These are phyloP conservation scores for Notarius quadriscutis DNA, from an alignment of 2,113 vertebrate genomes.

Conservation along the genomic window DNA sequence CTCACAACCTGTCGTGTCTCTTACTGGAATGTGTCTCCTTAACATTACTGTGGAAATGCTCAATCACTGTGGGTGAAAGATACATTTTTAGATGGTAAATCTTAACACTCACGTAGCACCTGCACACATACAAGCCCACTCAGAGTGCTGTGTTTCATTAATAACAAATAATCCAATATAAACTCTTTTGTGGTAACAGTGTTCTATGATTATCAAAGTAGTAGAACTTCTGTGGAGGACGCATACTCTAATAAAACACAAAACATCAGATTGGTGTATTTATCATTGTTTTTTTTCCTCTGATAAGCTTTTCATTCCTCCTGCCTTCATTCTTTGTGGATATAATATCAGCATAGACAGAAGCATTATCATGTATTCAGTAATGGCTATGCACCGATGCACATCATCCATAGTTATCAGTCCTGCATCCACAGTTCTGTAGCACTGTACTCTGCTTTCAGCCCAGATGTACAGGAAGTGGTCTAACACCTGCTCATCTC, in stretches of 20 bases:
- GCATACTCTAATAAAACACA: not conserved
- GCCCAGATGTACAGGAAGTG: not conserved
- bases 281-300: not conserved
- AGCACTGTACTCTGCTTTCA: constrained; percentile 16
- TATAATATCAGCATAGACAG: not conserved
- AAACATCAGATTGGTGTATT: not conserved
- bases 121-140: not conserved
- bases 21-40: constrained; percentile 36
- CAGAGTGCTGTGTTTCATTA: not conserved
- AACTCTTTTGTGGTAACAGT: not conserved
- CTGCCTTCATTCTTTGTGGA: not conserved
- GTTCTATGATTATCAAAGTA: not conserved
- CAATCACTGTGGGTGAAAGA: constrained; percentile 9
- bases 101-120: not conserved
- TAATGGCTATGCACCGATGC: not conserved
- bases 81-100: not conserved
- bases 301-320: not conserved
- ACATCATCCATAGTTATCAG: constrained; percentile 23
- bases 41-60: constrained; percentile 35
- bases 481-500: constrained; percentile 17
- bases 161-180: not conserved
- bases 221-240: not conserved
- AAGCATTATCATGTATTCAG: constrained; percentile 12
- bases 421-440: constrained; percentile 2
- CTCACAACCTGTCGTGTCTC: constrained; percentile 36